Percentiles rank a stretch among this genome's conserved stretches.
Evolutionary conservation across 2,888 invertebrate genomes (phyloP).

Genomic region (Watsonalla binaria): DNA sequence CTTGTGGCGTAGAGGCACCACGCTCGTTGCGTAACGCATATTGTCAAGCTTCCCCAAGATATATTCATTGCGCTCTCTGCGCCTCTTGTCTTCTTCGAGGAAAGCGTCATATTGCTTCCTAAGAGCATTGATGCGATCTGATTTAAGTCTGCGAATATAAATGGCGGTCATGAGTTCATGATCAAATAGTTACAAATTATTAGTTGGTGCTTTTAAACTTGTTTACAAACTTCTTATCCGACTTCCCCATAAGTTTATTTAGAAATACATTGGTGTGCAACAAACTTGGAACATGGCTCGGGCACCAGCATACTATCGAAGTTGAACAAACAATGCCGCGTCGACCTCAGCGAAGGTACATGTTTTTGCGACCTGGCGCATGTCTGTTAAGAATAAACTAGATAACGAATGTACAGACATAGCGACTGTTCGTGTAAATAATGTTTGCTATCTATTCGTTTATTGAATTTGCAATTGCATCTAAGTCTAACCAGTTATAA

Average conservation of each 20-base stretch:
- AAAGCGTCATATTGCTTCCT: slow-evolving; percentile 68
- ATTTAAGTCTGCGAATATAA: slow-evolving; percentile 45
- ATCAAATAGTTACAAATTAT: too few relatives aligned
- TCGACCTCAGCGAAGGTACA: slow-evolving; percentile 63
- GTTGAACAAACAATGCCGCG: slow-evolving; percentile 64
- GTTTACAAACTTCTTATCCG: slow-evolving; percentile 53
- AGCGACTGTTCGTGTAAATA: neutral
- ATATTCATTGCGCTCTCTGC: slow-evolving; percentile 66
- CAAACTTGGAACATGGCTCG: neutral
- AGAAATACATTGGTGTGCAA: slow-evolving; percentile 2
- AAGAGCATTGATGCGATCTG: slow-evolving; percentile 56
- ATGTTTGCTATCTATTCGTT: slow-evolving; percentile 4
- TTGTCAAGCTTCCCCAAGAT: slow-evolving; percentile 65
- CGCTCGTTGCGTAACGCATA: slow-evolving; percentile 49
- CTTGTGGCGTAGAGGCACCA: slow-evolving; percentile 38
- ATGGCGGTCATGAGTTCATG: neutral
- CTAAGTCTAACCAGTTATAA: too few relatives aligned
- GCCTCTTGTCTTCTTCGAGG: slow-evolving; percentile 66
- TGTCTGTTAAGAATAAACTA: slow-evolving; percentile 26
- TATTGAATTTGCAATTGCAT: too few relatives aligned
- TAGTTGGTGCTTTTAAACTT: neutral
- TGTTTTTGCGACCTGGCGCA: slow-evolving; percentile 40
- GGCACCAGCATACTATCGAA: slow-evolving; percentile 21
- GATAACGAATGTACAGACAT: slow-evolving; percentile 35
- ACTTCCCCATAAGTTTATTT: slow-evolving; percentile 50